Conservation (phyloP, 2,113 vertebrate genomes). For the Motacilla tschutschensis region DNA sequence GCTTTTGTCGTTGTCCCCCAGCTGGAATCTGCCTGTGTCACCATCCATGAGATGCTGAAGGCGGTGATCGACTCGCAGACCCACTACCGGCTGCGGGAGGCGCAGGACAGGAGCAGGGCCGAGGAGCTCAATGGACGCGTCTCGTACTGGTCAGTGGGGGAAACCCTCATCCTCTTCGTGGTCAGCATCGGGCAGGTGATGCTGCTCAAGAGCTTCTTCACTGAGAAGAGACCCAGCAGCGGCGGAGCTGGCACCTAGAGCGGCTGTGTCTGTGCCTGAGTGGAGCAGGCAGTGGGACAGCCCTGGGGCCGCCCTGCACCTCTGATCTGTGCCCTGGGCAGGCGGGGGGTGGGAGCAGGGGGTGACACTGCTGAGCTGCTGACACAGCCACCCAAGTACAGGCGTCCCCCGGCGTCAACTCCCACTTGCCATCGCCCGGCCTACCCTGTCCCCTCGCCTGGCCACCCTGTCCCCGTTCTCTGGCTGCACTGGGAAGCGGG, state of each 20-base stretch:
- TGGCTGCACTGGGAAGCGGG: fast-evolving
- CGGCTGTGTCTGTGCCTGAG: background rate
- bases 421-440: fast-evolving
- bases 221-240: conserved; percentile 70
- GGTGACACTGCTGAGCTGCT: background rate
- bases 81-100: conserved; percentile 83
- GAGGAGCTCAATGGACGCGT: conserved; percentile 81
- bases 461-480: fast-evolving
- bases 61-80: conserved; percentile 84
- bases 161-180: conserved; percentile 81
- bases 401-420: background rate
- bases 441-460: fast-evolving
- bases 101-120: conserved; percentile 81
- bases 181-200: conserved; percentile 87
- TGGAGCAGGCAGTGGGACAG: fast-evolving
- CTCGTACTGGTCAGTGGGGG: conserved; percentile 83
- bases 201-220: conserved; percentile 89
- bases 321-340: background rate
- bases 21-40: conserved; percentile 87
- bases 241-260: conserved; percentile 67
- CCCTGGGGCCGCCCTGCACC: fast-evolving
- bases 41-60: conserved; percentile 87
- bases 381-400: background rate
- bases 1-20: conserved; percentile 33
- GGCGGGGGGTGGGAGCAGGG: background rate